Conservation (phyloP, 2,797 vertebrate genomes). For the Spheniscus humboldti region DNA sequence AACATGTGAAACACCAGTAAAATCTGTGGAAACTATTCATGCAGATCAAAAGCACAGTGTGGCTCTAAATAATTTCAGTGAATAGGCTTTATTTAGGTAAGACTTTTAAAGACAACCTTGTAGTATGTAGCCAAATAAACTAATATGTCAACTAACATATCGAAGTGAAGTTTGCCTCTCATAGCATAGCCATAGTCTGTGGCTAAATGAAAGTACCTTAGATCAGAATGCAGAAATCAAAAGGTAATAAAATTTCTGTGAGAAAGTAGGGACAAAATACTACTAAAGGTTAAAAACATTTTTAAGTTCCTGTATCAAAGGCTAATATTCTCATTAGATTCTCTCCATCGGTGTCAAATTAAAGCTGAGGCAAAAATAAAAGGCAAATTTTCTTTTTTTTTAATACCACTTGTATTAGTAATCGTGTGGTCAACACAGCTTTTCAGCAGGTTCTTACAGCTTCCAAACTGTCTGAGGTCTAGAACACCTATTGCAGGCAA, state of each 20-base stretch:
- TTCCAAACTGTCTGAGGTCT: background rate
- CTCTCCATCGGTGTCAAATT: background rate
- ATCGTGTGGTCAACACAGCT: background rate
- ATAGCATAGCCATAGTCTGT: background rate
- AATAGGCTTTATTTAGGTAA: background rate
- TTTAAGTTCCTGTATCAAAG: background rate
- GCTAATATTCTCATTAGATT: slow-evolving; percentile 7
- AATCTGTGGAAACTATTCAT: background rate
- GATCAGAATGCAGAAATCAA: background rate
- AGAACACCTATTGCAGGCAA: background rate
- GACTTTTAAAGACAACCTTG: background rate
- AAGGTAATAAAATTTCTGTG: background rate
- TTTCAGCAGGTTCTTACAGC: background rate
- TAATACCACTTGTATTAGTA: background rate
- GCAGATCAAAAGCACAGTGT: slow-evolving; percentile 1
- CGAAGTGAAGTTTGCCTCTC: background rate
- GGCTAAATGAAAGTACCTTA: background rate
- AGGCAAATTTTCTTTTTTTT: background rate
- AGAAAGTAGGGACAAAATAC: background rate
- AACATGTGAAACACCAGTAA: background rate
- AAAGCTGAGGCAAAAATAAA: background rate
- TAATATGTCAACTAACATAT: background rate
- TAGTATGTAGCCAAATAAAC: background rate
- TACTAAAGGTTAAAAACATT: background rate
- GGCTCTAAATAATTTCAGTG: slow-evolving; percentile 12